These are phyloP conservation scores for Chymomyza fuscimana DNA, from an alignment of 2,888 invertebrate species.

Conservation along the genomic window DNA sequence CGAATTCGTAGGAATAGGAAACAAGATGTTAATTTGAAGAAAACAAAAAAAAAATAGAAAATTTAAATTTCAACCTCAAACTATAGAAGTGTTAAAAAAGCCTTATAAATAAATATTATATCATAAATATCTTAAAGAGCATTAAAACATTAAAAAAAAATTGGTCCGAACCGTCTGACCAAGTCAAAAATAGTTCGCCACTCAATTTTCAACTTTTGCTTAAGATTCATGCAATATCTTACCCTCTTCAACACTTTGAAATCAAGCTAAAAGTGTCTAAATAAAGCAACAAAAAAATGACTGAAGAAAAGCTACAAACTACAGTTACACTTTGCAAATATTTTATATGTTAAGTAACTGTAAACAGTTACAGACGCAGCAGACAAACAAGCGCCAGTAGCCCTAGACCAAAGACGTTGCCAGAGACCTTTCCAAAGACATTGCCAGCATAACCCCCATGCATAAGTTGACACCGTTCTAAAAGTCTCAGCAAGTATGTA, in stretches of 20 bases:
- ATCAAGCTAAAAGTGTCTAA: constrained; percentile 4
- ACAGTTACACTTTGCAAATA: constrained; percentile 48
- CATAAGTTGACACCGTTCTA: neutral
- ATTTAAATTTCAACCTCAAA: no score
- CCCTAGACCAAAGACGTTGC: constrained; percentile 10
- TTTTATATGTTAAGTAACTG: constrained; percentile 67
- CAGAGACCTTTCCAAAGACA: neutral
- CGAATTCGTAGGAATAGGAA: no score
- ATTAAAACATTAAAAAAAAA: no score
- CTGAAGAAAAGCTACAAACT: neutral
- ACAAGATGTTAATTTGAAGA: no score
- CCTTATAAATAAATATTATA: no score
- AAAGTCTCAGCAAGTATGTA: constrained; percentile 1
- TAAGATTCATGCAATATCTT: neutral
- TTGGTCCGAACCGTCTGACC: neutral
- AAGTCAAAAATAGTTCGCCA: neutral
- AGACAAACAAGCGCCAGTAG: constrained; percentile 25
- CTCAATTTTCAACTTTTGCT: neutral
- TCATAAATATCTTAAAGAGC: no score
- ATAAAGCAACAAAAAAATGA: neutral
- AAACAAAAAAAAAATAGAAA: no score
- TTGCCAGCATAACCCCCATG: neutral
- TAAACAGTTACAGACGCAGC: constrained; percentile 43
- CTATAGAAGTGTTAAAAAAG: no score
- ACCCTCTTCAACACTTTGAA: neutral